phyloP scores from a whole-genome alignment of 2,113 vertebrate species.

The Psephotus haematonotus region DNA sequence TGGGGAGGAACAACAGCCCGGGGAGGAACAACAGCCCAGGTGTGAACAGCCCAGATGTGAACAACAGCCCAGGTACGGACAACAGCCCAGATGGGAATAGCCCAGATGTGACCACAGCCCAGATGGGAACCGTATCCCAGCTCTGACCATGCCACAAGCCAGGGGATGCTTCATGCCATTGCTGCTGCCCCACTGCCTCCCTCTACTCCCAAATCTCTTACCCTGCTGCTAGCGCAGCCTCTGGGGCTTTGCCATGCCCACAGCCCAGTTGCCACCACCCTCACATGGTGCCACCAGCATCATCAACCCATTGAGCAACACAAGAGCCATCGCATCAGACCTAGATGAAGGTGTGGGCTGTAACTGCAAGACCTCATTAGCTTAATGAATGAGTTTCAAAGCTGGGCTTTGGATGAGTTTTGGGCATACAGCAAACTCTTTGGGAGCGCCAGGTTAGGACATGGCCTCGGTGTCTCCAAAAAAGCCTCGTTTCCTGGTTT shows the following conservation, averaged over 20 bases:
- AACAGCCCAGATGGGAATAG: neutral
- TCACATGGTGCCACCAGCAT: neutral
- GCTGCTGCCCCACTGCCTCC: neutral
- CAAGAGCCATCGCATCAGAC: accelerated
- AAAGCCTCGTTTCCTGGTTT: neutral
- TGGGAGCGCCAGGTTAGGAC: neutral
- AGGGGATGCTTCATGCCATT: neutral
- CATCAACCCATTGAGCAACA: accelerated
- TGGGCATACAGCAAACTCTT: neutral
- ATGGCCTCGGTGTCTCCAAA: neutral
- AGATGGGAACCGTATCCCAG: neutral
- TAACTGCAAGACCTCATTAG: neutral
- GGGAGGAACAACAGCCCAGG: neutral
- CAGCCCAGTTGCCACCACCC: no score
- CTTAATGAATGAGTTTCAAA: neutral
- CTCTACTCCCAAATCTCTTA: neutral
- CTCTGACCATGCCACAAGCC: neutral
- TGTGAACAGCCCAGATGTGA: neutral
- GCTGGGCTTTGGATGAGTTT: neutral
- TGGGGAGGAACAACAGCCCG: neutral
- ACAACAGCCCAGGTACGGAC: neutral
- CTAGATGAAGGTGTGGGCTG: neutral
- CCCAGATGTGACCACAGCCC: neutral
- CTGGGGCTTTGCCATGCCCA: neutral
- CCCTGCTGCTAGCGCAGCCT: neutral